These are phyloP conservation scores for Temnopleurus reevesii DNA, from an alignment of 53 echinoderm and acorn worm genomes.

Conservation along the genomic window DNA sequence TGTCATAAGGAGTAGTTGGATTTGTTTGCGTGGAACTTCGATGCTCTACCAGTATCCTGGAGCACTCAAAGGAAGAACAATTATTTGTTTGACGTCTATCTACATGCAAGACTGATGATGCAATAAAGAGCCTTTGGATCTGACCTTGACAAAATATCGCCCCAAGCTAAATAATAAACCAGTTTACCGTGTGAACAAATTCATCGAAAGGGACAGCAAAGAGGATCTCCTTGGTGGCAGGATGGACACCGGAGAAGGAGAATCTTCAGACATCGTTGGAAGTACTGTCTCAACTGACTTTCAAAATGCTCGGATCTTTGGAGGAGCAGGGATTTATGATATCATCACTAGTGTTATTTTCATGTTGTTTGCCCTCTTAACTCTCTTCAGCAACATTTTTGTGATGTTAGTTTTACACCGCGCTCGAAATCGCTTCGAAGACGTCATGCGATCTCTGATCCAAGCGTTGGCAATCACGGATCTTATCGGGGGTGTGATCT, in stretches of 20 bases:
- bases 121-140: too few relatives aligned
- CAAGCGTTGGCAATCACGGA: background rate
- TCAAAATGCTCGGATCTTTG: background rate
- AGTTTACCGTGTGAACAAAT: too few relatives aligned
- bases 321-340: background rate
- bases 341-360: background rate
- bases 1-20: too few relatives aligned
- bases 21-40: too few relatives aligned
- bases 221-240: background rate
- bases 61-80: too few relatives aligned
- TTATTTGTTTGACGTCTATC: too few relatives aligned
- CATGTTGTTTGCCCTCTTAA: background rate
- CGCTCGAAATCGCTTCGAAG: background rate
- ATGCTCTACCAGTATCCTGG: too few relatives aligned
- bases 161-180: too few relatives aligned
- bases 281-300: background rate
- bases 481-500: background rate
- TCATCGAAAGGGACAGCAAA: too few relatives aligned
- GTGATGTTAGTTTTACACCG: background rate
- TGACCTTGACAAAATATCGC: too few relatives aligned
- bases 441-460: conserved; percentile 1
- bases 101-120: too few relatives aligned
- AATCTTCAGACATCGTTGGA: too few relatives aligned
- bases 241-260: background rate
- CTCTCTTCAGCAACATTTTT: background rate